A percentile compares a stretch with the other conserved stretches of the same genome.
These are phyloP conservation scores for Adoxophyes honmai DNA, from an alignment of 1,140 invertebrate genomes.

Conservation along the genomic window DNA sequence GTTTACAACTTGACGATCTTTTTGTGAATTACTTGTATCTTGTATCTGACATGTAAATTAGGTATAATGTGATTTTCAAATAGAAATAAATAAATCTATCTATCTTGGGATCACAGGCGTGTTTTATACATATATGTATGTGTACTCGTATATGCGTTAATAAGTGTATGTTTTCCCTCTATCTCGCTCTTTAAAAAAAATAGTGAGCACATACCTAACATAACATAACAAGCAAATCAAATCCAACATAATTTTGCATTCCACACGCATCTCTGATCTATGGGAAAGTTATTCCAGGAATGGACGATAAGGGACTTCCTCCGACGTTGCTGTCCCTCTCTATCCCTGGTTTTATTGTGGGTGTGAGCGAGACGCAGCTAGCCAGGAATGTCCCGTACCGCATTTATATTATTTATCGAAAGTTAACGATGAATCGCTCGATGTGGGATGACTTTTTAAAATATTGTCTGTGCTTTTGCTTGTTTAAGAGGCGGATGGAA, in stretches of 20 bases:
- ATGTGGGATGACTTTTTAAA: conserved; percentile 15
- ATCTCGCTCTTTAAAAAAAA: too few species aligned
- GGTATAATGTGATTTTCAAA: too few species aligned
- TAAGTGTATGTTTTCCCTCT: too few species aligned
- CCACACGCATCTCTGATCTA: conserved; percentile 58
- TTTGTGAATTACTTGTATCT: too few species aligned
- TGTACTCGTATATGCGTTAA: too few species aligned
- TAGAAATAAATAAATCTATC: too few species aligned
- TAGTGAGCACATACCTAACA: too few species aligned
- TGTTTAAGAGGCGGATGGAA: conserved; percentile 4
- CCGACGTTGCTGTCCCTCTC: conserved; percentile 37
- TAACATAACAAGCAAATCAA: conserved; percentile 22
- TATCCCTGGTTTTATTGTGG: background rate
- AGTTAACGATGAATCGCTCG: conserved; percentile 29
- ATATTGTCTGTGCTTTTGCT: conserved; percentile 14
- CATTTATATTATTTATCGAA: conserved; percentile 64
- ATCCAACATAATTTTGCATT: conserved; percentile 62
- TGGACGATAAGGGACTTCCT: conserved; percentile 71
- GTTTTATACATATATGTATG: too few species aligned
- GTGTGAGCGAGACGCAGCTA: conserved; percentile 33
- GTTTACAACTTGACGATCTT: too few species aligned
- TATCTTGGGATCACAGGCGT: too few species aligned
- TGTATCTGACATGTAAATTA: too few species aligned
- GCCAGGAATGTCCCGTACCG: conserved; percentile 59
- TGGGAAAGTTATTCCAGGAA: conserved; percentile 72